Conservation (phyloP, 2,888 invertebrate species). For the Willowsia nigromaculata region DNA sequence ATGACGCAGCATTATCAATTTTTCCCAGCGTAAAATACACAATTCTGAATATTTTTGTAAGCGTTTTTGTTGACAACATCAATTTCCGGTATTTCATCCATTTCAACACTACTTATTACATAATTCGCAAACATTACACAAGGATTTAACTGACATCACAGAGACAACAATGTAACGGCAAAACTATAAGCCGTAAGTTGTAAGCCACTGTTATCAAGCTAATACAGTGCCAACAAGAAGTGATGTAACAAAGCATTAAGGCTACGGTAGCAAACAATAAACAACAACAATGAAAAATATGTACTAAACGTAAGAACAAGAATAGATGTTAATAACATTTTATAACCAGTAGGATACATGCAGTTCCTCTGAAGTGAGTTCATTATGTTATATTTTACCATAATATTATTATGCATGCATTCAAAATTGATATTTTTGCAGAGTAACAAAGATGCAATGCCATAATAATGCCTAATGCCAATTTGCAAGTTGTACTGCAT, state of each 20-base stretch:
- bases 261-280: slow-evolving; percentile 7
- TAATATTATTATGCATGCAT: too few relatives aligned
- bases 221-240: neutral
- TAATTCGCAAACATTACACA: slow-evolving; percentile 2
- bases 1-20: neutral
- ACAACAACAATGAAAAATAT: neutral
- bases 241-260: neutral
- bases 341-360: neutral
- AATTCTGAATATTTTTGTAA: neutral
- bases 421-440: too few relatives aligned
- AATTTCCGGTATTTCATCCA: slow-evolving; percentile 41
- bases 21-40: neutral
- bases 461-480: too few relatives aligned
- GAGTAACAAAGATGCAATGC: too few relatives aligned
- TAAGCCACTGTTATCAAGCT: neutral
- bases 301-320: neutral
- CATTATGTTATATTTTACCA: too few relatives aligned
- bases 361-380: neutral
- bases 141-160: neutral
- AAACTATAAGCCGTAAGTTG: neutral
- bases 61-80: neutral
- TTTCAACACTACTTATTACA: neutral
- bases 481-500: too few relatives aligned
- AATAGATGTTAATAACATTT: neutral
- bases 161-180: neutral